Evolutionary conservation across 2,113 vertebrate genomes (phyloP).

Genomic region (Otocyon megalotis): DNA sequence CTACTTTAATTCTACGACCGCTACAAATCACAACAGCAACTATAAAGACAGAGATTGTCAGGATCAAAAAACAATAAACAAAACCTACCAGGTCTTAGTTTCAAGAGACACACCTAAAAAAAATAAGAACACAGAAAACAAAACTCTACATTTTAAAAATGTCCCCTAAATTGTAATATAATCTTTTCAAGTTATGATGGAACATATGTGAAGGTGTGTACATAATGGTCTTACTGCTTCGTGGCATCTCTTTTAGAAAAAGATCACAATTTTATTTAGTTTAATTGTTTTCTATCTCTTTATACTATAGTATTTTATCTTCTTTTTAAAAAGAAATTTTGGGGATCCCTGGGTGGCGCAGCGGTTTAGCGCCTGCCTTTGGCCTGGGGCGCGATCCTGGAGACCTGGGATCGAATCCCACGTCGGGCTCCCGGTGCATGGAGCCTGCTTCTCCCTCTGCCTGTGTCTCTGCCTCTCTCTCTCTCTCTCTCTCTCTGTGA

Average conservation of each 20-base stretch:
- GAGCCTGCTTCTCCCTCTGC: no score
- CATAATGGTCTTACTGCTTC: neutral
- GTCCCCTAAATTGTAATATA: neutral
- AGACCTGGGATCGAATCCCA: no score
- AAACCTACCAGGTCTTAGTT: neutral
- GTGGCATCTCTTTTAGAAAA: neutral
- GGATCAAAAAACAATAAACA: neutral
- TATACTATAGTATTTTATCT: neutral
- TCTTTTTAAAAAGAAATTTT: neutral
- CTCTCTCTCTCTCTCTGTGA: no score
- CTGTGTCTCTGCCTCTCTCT: no score
- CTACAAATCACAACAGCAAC: neutral
- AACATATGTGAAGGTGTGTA: neutral
- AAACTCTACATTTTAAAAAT: neutral
- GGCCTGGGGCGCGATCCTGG: no score
- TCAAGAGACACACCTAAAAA: neutral
- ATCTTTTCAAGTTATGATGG: neutral
- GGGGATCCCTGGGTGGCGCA: no score
- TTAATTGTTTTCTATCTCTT: constrained; percentile 4
- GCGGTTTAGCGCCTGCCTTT: no score
- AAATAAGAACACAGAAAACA: neutral
- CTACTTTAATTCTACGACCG: no score
- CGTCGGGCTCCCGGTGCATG: no score
- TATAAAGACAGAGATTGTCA: neutral
- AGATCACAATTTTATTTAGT: neutral